A percentile compares a stretch with the other conserved stretches of the same genome.
phyloP scores from a whole-genome alignment of 2,113 vertebrate genomes.

The Poecilia latipinna region DNA sequence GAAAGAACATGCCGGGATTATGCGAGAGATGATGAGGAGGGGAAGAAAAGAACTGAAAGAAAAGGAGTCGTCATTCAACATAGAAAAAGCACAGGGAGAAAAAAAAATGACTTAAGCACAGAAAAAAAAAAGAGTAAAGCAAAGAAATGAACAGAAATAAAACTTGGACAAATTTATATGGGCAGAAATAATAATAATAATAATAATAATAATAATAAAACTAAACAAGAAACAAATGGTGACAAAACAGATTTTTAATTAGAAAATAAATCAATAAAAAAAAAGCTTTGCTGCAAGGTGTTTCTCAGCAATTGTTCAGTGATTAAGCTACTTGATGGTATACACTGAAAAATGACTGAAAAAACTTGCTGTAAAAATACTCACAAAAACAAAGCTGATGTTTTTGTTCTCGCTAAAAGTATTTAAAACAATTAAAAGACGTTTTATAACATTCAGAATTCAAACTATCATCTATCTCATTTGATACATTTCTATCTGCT shows the following conservation, averaged over 20 bases:
- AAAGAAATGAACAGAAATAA: constrained; percentile 62
- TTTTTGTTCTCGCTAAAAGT: constrained; percentile 42
- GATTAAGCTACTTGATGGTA: constrained; percentile 10
- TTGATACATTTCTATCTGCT: neutral
- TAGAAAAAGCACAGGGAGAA: constrained; percentile 79
- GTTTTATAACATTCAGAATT: constrained; percentile 33
- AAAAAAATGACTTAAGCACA: constrained; percentile 51
- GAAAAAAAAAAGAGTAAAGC: constrained; percentile 50
- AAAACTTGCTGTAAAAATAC: constrained; percentile 57
- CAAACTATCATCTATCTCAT: constrained; percentile 16
- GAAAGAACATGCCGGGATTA: constrained; percentile 90
- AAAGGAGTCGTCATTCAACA: constrained; percentile 83
- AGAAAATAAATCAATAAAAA: constrained; percentile 23
- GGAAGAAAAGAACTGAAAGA: constrained; percentile 82
- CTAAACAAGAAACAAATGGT: constrained; percentile 10
- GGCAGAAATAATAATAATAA: constrained; percentile 22
- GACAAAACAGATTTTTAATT: constrained; percentile 27
- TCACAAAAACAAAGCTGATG: constrained; percentile 47
- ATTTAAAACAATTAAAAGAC: constrained; percentile 36
- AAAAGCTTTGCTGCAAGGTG: constrained; percentile 45
- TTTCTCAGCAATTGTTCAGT: constrained; percentile 68
- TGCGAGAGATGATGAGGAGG: constrained; percentile 80
- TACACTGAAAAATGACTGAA: constrained; percentile 62
- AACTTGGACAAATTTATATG: constrained; percentile 56
- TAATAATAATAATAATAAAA: neutral